Evolutionary conservation across 1,140 invertebrate genomes (phyloP), one percentile per base, ranked within the genome.

Genomic region (Himalopsyche phryganea): DNA sequence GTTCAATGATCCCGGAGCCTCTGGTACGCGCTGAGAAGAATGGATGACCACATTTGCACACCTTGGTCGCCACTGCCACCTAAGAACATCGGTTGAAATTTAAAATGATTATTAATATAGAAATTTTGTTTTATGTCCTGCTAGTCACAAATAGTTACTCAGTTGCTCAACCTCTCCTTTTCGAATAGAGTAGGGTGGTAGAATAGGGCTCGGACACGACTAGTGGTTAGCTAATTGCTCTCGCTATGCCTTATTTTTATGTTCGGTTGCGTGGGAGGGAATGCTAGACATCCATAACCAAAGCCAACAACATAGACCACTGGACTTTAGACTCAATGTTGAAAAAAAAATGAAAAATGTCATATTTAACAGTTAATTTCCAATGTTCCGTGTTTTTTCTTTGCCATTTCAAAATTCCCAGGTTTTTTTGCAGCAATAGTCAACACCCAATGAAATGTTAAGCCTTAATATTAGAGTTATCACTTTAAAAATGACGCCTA

Each of bases 41-140:
- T 42, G 84, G 84, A 70, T 90, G 85, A 0, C 88, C 87, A 69
- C 88, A 91, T 15, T 83, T 86, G 71, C 89, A 91, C 6, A 86
- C 81, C 72, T 90, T 90, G 36, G 87, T 89, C 5, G 88, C 89
- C 35, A 90, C 89, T 33, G 88, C 86, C 55, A 90, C 86, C 87
- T 91, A 69, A 32, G n/a, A 71, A 64, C 48, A 36, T 44, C 38
- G 35, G 60, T 55, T 11, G n/a, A 15, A 38, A 48, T 9, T 7
- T 9, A 32, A 48, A 1, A n/a, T 32, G 48, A 7, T 45, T 42
- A 50, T 18, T 11, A 38, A 2, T 10, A 23, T 4, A 36, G 14
- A 2, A 11, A 18, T 40, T 14, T 33, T 6, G 5, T 48, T 48
- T 23, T 6, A 23, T 32, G 6, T 28, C 20, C 11, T 9, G 20